Evolutionary conservation across 1,140 invertebrate genomes (phyloP).

Genomic region (Aphelenchoides besseyi): DNA sequence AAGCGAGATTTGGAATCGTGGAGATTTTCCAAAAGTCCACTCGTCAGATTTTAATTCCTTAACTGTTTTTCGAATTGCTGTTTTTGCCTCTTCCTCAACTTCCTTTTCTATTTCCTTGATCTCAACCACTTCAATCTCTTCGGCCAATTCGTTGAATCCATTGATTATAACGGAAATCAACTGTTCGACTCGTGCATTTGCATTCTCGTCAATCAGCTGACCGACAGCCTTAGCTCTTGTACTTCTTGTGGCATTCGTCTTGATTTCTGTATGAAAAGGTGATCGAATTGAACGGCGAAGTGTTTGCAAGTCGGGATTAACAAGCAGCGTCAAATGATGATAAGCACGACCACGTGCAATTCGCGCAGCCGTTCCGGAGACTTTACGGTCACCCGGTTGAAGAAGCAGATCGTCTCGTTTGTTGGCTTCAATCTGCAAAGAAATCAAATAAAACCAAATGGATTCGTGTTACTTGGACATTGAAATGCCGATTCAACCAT

Average conservation of each 20-base stretch:
- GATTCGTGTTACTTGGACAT: slow-evolving; percentile 13
- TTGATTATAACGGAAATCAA: slow-evolving; percentile 32
- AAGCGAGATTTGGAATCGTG: slow-evolving; percentile 40
- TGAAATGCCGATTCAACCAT: slow-evolving; percentile 46
- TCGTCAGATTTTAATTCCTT: slow-evolving; percentile 40
- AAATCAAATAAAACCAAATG: slow-evolving; percentile 7
- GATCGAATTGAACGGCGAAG: slow-evolving; percentile 46
- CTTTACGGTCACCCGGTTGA: slow-evolving; percentile 48
- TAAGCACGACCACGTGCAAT: slow-evolving; percentile 53
- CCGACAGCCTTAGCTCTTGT: slow-evolving; percentile 52
- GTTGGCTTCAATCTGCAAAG: slow-evolving; percentile 39
- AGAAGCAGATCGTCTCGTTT: slow-evolving; percentile 54
- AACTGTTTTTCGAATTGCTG: slow-evolving; percentile 33
- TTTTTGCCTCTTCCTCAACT: slow-evolving; percentile 8
- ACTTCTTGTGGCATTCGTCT: slow-evolving; percentile 57
- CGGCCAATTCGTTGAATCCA: slow-evolving; percentile 31
- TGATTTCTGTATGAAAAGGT: slow-evolving; percentile 43
- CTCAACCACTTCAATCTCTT: slow-evolving; percentile 25
- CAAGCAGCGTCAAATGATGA: slow-evolving; percentile 58
- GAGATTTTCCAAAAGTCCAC: slow-evolving; percentile 55
- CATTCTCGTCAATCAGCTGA: slow-evolving; percentile 41
- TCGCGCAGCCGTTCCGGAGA: slow-evolving; percentile 60
- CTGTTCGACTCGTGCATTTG: slow-evolving; percentile 16
- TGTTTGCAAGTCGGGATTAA: slow-evolving; percentile 41
- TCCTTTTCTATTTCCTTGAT: slow-evolving; percentile 5